These are phyloP conservation scores for Latrodectus hesperus DNA, from an alignment of 2,888 invertebrate species.

Conservation along the genomic window DNA sequence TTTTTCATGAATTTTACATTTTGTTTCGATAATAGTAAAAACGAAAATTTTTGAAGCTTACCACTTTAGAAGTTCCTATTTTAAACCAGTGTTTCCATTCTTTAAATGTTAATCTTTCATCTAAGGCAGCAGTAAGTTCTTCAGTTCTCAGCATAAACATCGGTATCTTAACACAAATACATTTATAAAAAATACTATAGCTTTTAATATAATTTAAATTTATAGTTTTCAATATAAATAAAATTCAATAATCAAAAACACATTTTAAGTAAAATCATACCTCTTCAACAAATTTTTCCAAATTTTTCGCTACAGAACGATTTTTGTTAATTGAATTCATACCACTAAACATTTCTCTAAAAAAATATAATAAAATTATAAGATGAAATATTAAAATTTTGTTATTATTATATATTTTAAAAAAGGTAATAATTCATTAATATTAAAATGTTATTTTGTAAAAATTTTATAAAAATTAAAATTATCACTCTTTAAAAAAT, in stretches of 20 bases:
- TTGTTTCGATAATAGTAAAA: too few relatives aligned
- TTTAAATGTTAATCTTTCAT: constrained; percentile 78
- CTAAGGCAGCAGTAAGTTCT: constrained; percentile 80
- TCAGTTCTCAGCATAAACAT: constrained; percentile 80
- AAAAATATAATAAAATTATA: constrained; percentile 59
- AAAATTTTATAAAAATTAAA: too few relatives aligned
- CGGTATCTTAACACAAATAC: constrained; percentile 75
- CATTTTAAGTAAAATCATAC: constrained; percentile 73
- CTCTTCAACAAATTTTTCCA: constrained; percentile 81
- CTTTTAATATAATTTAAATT: not conserved
- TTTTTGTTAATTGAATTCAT: constrained; percentile 80
- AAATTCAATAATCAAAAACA: not conserved
- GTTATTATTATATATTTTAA: not conserved
- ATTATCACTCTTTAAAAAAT: too few relatives aligned
- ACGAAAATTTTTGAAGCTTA: constrained; percentile 17
- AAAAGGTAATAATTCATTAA: not conserved
- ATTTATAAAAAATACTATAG: not conserved
- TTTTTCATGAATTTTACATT: too few relatives aligned
- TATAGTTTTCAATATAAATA: not conserved
- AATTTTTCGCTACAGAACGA: constrained; percentile 79
- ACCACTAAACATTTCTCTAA: constrained; percentile 80
- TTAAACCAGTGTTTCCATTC: constrained; percentile 76
- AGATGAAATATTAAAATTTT: not conserved
- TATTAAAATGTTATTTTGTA: too few relatives aligned
- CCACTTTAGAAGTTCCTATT: constrained; percentile 72